A percentile compares a stretch with the other conserved stretches of the same genome.
Conservation (phyloP, 2,888 invertebrate genomes). For the Caenorhabditis drosophilae region DNA sequence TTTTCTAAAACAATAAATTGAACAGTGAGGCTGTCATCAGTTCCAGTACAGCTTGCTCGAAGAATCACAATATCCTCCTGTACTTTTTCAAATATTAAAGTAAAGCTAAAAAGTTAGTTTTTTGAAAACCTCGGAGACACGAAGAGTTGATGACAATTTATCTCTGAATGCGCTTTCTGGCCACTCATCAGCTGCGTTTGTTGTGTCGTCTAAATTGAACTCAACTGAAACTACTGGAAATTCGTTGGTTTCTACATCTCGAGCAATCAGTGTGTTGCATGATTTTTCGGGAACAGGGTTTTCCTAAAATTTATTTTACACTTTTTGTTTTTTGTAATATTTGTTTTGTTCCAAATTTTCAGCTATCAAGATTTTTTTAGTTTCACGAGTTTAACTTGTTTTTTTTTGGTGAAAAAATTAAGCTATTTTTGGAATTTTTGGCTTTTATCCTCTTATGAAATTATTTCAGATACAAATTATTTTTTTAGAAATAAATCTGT, state of each 20-base stretch:
- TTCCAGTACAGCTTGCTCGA: slow-evolving; percentile 49
- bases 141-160: slow-evolving; percentile 39
- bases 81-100: slow-evolving; percentile 4
- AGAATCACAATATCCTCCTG: slow-evolving; percentile 59
- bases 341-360: too few species aligned
- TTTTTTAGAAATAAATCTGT: too few species aligned
- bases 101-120: not conserved
- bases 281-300: slow-evolving; percentile 46
- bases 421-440: too few species aligned
- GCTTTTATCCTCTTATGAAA: too few species aligned
- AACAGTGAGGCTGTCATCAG: slow-evolving; percentile 51
- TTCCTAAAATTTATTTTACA: slow-evolving; percentile 28
- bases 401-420: too few species aligned
- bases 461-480: too few species aligned
- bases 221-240: slow-evolving; percentile 57
- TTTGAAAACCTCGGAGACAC: slow-evolving; percentile 38
- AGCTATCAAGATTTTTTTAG: too few species aligned
- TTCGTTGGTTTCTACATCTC: slow-evolving; percentile 42
- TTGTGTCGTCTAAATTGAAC: slow-evolving; percentile 42
- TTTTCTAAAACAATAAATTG: slow-evolving; percentile 60
- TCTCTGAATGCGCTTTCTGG: slow-evolving; percentile 46
- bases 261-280: slow-evolving; percentile 50
- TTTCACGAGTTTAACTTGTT: too few species aligned
- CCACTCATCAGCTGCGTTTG: slow-evolving; percentile 37
- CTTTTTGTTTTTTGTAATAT: not conserved